phyloP scores from a whole-genome alignment of 2,797 vertebrate species.

The Lutjanus argentimaculatus region DNA sequence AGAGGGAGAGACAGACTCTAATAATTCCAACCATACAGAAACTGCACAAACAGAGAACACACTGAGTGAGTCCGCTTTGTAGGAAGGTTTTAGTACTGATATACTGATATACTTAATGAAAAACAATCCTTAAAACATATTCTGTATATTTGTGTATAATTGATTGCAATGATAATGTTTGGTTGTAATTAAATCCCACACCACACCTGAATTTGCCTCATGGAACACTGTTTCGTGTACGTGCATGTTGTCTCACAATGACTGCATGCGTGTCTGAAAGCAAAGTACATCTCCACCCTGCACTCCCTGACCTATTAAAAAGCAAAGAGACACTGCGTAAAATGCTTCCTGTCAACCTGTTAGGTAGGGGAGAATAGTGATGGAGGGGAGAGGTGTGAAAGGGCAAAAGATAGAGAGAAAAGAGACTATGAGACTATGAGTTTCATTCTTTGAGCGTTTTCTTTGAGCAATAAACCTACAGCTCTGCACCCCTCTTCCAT shows the following conservation, averaged over 20 bases:
- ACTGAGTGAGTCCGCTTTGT: no score
- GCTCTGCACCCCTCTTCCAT: conserved; percentile 22
- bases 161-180: no score
- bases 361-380: conserved; percentile 27
- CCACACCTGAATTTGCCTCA: no score
- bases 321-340: conserved; percentile 29
- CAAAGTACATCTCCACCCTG: conserved; percentile 11
- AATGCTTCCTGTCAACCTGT: conserved; percentile 29
- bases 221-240: background rate
- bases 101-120: no score
- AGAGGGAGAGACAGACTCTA: no score
- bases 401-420: conserved; percentile 23
- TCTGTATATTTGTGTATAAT: no score
- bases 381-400: conserved; percentile 28
- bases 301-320: conserved; percentile 45
- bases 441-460: conserved; percentile 41
- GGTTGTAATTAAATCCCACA: no score
- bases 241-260: background rate
- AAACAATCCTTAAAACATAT: no score
- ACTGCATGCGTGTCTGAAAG: conserved; percentile 14
- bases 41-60: no score
- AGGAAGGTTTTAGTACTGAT: no score
- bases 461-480: conserved; percentile 54
- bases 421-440: conserved; percentile 27
- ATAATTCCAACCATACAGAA: no score